Evolutionary conservation across 2,797 vertebrate species (phyloP), one percentile per base, ranked within the genome.

Genomic region (Botia almorhae): DNA sequence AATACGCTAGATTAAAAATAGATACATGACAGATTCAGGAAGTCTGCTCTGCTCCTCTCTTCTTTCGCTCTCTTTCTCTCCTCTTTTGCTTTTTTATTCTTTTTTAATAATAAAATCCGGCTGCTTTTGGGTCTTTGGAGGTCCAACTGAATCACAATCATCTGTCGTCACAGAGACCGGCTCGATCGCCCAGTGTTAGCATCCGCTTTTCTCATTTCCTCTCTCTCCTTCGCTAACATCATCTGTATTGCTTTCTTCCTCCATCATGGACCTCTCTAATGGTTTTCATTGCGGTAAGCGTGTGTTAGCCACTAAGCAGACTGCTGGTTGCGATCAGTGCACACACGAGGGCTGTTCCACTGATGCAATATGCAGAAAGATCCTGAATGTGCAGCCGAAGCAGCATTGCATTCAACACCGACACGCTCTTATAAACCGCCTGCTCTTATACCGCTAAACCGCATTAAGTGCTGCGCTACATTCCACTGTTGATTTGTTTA

Each of bases 1-100:
- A 84, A 82, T 82, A 71, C 82, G 76, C 87, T 61, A 72, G 12
- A 77, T 89, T 92, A 91, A 90, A 91, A 91, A 91, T 91, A 92
- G 89, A 89, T 83, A 79, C 76, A 83, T 88, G 84, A 76, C 74
- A 79, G 84, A 84, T 84, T 81, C 84, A 84, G 82, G 68, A 77
- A n/a, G 78, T 33, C 61, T 65, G 33, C 33, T 74, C 50, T 53
- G 33, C 16, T 33, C 26, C 12, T 74, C 58, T 43, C 71, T 19
- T 46, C 67, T 23, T 69, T 76, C 73, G 23, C 65, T 75, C 83
- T 74, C 67, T 70, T 7, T 58, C 72, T 70, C 72, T 74, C 68
- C 17, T 26, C 50, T 33, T 36, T 46, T 60, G 79, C 26, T 78
- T 55, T n/a, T 26, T 36, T 72, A 67, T 72, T 69, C 67, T 75